These are phyloP conservation scores for Platichthys flesus DNA, from an alignment of 2,113 vertebrate species.

Conservation along the genomic window DNA sequence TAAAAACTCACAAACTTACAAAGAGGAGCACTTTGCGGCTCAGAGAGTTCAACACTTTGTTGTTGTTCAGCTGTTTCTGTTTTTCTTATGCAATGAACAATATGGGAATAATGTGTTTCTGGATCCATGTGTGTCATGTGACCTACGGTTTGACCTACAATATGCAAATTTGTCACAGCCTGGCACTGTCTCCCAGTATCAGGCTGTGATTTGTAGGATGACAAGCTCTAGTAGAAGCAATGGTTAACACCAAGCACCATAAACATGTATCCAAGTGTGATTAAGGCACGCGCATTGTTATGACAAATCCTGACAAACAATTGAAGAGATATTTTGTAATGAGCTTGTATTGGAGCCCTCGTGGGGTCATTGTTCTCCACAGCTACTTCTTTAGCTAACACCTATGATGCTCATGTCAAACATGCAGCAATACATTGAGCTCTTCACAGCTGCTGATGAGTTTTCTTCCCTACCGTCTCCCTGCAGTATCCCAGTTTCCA, in stretches of 20 bases:
- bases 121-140: neutral
- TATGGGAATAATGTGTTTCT: neutral
- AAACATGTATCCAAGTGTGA: no score
- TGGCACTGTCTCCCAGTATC: neutral
- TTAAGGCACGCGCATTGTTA: no score
- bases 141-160: neutral
- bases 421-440: neutral
- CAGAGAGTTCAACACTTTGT: neutral
- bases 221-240: neutral
- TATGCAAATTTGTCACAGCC: neutral
- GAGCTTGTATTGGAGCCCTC: neutral
- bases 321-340: neutral
- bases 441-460: neutral
- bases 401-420: neutral
- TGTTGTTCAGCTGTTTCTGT: neutral
- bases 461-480: constrained; percentile 4
- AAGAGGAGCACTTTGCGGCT: neutral
- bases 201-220: neutral
- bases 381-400: no score
- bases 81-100: neutral
- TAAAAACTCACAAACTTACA: neutral
- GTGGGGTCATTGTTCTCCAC: no score
- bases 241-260: neutral
- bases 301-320: no score
- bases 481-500: constrained; percentile 92